Evolutionary conservation across 2,113 vertebrate species (phyloP).

Genomic region (Nycticebus coucang): DNA sequence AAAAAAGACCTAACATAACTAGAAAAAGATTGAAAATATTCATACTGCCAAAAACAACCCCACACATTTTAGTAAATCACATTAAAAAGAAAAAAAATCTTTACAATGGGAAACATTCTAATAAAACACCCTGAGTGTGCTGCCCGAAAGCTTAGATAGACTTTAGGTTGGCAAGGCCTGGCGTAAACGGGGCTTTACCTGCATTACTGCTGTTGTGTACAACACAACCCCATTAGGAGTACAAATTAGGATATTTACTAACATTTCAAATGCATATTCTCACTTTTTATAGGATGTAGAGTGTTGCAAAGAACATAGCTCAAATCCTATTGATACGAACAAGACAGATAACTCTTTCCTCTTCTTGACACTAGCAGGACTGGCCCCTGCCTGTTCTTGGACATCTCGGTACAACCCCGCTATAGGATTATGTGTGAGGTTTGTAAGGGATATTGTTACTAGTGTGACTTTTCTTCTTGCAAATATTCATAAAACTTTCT

Average conservation of each 20-base stretch:
- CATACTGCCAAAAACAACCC: background rate
- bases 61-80: background rate
- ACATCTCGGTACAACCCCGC: rapidly evolving
- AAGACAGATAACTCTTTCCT: no score
- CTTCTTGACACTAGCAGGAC: rapidly evolving
- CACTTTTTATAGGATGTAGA: background rate
- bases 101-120: background rate
- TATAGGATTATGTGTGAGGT: rapidly evolving
- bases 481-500: background rate
- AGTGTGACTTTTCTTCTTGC: background rate
- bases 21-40: background rate
- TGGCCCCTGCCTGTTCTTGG: rapidly evolving
- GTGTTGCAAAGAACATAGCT: background rate
- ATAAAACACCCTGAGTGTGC: background rate
- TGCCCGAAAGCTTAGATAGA: background rate
- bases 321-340: background rate
- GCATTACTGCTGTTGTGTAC: rapidly evolving
- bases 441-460: background rate
- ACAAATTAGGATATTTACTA: background rate
- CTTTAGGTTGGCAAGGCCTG: background rate
- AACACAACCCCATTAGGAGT: background rate
- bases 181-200: rapidly evolving
- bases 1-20: background rate
- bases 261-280: background rate
- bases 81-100: background rate